Evolutionary conservation across 2,113 vertebrate species (phyloP).

Genomic region (Lepisosteus oculatus): DNA sequence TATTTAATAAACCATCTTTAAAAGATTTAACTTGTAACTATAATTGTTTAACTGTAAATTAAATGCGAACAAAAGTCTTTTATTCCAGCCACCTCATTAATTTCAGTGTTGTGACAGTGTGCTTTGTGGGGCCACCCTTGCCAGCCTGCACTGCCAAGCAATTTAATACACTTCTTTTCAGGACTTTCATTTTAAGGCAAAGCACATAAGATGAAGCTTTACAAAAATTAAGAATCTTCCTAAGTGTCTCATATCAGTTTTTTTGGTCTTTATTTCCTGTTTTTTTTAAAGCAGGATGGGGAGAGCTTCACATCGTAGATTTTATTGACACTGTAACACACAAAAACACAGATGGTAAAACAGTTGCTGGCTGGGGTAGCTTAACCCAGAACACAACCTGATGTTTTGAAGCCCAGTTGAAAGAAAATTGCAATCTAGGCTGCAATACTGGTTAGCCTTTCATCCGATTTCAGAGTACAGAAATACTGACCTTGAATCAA

Average conservation of each 20-base stretch:
- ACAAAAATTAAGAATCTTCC: background rate
- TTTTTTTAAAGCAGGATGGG: too few relatives aligned
- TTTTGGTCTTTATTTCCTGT: too few relatives aligned
- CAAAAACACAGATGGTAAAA: too few relatives aligned
- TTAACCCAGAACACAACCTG: too few relatives aligned
- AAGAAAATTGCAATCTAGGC: too few relatives aligned
- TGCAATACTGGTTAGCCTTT: too few relatives aligned
- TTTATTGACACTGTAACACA: too few relatives aligned
- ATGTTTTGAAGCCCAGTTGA: too few relatives aligned
- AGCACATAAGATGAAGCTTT: constrained; percentile 12
- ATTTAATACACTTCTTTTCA: constrained; percentile 26
- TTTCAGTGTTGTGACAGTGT: constrained; percentile 27
- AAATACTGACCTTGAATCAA: constrained; percentile 80
- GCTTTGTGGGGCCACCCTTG: constrained; percentile 21
- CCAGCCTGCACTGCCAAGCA: constrained; percentile 24
- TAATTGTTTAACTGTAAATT: constrained; percentile 32
- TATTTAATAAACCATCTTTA: constrained; percentile 28
- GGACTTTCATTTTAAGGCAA: constrained; percentile 25
- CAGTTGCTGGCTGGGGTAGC: too few relatives aligned
- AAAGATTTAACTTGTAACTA: constrained; percentile 29
- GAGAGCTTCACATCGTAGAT: too few relatives aligned
- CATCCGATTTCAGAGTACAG: constrained; percentile 71
- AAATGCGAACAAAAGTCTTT: constrained; percentile 28
- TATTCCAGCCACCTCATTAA: constrained; percentile 28
- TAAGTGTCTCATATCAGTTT: constrained; percentile 59